phyloP scores from a whole-genome alignment of 2,113 vertebrate species.

The Acinonyx jubatus region DNA sequence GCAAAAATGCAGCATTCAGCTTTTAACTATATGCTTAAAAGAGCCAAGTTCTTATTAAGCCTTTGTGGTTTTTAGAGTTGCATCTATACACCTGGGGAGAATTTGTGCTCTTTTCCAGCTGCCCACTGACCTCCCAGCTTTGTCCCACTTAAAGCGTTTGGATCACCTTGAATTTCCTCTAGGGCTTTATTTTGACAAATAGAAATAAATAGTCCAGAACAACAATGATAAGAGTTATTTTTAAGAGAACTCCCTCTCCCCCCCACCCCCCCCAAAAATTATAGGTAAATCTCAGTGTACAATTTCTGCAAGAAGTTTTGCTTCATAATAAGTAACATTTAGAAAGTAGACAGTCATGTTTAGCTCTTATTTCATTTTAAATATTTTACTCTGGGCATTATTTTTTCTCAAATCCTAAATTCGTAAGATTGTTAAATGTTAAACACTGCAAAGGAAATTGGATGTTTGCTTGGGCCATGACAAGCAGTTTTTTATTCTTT shows the following conservation, averaged over 20 bases:
- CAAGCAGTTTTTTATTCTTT: neutral
- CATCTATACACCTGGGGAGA: slow-evolving; percentile 34
- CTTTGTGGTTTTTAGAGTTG: slow-evolving; percentile 70
- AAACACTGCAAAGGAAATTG: slow-evolving; percentile 17
- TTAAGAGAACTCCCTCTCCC: neutral
- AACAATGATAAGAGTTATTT: slow-evolving; percentile 55
- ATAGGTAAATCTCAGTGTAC: slow-evolving; percentile 60
- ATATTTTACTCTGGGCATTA: slow-evolving; percentile 15
- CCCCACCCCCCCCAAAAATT: neutral
- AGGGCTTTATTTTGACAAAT: slow-evolving; percentile 70
- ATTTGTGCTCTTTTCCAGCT: slow-evolving; percentile 50
- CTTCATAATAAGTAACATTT: slow-evolving; percentile 42
- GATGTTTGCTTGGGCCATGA: neutral
- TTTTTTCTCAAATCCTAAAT: slow-evolving; percentile 56
- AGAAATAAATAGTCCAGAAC: slow-evolving; percentile 7
- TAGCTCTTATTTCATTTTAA: slow-evolving; percentile 52
- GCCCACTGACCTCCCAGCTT: neutral
- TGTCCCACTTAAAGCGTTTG: slow-evolving; percentile 54
- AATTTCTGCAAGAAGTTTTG: slow-evolving; percentile 60
- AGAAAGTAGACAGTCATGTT: slow-evolving; percentile 19
- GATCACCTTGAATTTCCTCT: slow-evolving; percentile 57
- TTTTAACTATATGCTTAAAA: slow-evolving; percentile 78
- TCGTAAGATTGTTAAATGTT: slow-evolving; percentile 12
- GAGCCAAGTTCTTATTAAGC: slow-evolving; percentile 72
- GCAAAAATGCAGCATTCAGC: slow-evolving; percentile 77